Conservation (phyloP, 2,797 vertebrate species). For the Falco biarmicus region DNA sequence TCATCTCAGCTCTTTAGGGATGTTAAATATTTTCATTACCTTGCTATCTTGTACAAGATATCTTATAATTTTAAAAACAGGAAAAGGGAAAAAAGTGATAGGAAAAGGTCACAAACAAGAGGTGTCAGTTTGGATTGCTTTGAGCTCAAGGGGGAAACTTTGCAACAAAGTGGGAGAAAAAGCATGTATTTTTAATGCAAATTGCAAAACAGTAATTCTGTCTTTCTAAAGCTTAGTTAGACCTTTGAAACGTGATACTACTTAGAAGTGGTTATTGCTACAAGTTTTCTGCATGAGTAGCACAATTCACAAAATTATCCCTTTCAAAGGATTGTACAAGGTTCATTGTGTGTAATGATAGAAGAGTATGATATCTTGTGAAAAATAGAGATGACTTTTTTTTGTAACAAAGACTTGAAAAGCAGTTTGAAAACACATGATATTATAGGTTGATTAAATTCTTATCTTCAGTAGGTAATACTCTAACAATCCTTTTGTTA, state of each 20-base stretch:
- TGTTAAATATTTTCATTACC: neutral
- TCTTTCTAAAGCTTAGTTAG: neutral
- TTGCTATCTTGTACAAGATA: neutral
- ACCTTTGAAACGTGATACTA: neutral
- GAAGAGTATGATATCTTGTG: neutral
- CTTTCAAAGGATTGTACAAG: neutral
- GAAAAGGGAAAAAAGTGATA: neutral
- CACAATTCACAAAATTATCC: slow-evolving; percentile 17
- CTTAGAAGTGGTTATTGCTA: neutral
- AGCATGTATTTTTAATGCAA: neutral
- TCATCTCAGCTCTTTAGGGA: neutral
- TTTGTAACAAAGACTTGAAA: neutral
- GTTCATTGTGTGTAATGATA: neutral
- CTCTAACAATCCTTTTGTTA: neutral
- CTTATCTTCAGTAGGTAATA: neutral
- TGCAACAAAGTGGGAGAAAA: neutral
- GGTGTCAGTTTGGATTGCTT: neutral
- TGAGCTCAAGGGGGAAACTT: neutral
- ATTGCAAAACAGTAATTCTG: neutral
- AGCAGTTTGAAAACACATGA: neutral
- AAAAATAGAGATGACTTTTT: neutral
- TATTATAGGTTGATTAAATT: neutral
- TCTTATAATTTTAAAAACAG: neutral
- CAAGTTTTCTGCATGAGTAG: neutral
- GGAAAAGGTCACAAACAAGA: neutral